phyloP scores from a whole-genome alignment of 2,888 invertebrate genomes.

The Megastigmus dorsalis region DNA sequence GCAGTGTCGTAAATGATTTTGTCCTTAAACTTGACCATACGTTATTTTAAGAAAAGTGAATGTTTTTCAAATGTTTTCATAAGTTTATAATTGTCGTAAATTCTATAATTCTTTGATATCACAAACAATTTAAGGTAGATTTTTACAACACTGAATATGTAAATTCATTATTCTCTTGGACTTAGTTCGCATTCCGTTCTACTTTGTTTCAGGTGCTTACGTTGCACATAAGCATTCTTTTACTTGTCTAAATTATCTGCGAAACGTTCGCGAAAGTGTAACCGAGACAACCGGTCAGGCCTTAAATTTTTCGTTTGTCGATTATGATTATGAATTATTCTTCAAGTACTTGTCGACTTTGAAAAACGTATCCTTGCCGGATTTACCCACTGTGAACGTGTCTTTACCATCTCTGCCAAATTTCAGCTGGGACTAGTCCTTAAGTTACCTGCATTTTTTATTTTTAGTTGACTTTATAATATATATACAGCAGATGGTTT shows the following conservation, averaged over 20 bases:
- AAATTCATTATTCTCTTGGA: constrained; percentile 25
- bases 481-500: not conserved
- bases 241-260: constrained; percentile 69
- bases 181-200: constrained; percentile 56
- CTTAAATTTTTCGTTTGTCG: constrained; percentile 62
- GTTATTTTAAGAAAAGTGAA: too few species aligned
- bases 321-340: constrained; percentile 65
- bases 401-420: constrained; percentile 65
- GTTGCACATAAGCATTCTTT: constrained; percentile 70
- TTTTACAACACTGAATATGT: constrained; percentile 11
- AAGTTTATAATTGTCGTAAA: too few species aligned
- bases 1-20: not conserved
- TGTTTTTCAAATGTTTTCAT: too few species aligned
- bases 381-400: constrained; percentile 65
- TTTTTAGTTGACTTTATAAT: constrained; percentile 16
- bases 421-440: constrained; percentile 63
- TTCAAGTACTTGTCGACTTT: constrained; percentile 65
- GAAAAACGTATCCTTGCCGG: constrained; percentile 63
- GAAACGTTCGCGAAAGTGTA: constrained; percentile 67
- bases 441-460: constrained; percentile 25
- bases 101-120: not conserved
- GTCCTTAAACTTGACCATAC: too few species aligned
- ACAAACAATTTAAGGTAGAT: not conserved
- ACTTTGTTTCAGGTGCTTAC: constrained; percentile 74
- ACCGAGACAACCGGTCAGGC: constrained; percentile 67